Conservation (phyloP, 1,140 invertebrate genomes). For the Leptopilina clavipes region DNA sequence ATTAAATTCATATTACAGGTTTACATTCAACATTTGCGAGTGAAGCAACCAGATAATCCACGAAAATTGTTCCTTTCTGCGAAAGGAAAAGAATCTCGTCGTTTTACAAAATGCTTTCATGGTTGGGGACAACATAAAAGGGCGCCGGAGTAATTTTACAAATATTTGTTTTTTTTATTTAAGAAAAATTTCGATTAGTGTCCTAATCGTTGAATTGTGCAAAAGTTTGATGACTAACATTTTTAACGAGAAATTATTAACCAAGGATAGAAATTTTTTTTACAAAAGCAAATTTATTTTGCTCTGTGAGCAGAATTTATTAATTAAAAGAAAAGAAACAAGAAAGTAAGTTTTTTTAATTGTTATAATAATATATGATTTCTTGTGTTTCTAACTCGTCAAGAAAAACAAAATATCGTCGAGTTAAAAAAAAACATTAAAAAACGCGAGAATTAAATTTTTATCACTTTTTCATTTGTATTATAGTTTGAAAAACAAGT, state of each 20-base stretch:
- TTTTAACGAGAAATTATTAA: neutral
- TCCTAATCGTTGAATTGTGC: neutral
- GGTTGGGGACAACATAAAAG: slow-evolving; percentile 91
- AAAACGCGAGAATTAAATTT: neutral
- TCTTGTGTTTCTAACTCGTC: too few relatives aligned
- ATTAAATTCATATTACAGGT: slow-evolving; percentile 79
- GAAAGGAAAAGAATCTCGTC: slow-evolving; percentile 95
- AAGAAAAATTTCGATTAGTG: slow-evolving; percentile 13
- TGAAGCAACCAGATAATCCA: slow-evolving; percentile 93
- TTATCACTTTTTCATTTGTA: neutral
- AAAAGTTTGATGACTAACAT: neutral
- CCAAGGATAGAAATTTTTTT: neutral
- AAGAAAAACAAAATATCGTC: neutral
- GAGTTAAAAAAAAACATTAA: neutral
- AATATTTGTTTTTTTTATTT: slow-evolving; percentile 18
- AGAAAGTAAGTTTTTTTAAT: too few relatives aligned
- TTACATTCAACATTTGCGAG: slow-evolving; percentile 97
- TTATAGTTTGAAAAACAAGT: neutral
- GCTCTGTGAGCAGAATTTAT: slow-evolving; percentile 14
- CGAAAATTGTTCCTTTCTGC: slow-evolving; percentile 96
- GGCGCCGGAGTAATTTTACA: slow-evolving; percentile 78
- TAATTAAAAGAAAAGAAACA: too few relatives aligned
- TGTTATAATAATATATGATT: too few relatives aligned
- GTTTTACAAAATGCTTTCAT: slow-evolving; percentile 99
- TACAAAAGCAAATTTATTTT: neutral